Evolutionary conservation across 2,888 invertebrate species (phyloP), one percentile per base, ranked within the genome.

Genomic region (Rhyacophila evoluta): DNA sequence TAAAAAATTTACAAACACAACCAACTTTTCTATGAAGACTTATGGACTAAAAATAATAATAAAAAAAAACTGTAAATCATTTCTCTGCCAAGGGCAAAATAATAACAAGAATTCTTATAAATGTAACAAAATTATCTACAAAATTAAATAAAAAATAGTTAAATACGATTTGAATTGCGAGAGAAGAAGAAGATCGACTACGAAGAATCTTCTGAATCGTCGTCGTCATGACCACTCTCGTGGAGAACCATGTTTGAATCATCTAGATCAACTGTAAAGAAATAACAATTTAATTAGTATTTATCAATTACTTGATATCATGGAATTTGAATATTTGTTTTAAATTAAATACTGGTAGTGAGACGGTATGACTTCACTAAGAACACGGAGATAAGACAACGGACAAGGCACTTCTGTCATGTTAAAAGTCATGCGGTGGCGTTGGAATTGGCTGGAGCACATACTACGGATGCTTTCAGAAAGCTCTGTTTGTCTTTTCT

Each of bases 191-290:
- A 6, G n/a, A 68, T 36, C 25, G 78, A 81, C 78, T 81, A 81
- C 37, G 78, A 75, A 6, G 74, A 36, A 69, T 74, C 72, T 19
- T 81, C 78, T 25, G 36, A 25, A 36, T 79, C 81, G 8, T 81
- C 81, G 1, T 77, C 79, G 3, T 74, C 75, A 28, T 39, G 41
- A 36, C 77, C 69, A n/a, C 55, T 74, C 41, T 76, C 39, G 28
- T 79, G 72, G 27, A 74, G 25, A 6, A 82, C 75, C 19, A 71
- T 28, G 55, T 80, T 78, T 10, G 78, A 15, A 11, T 78, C 77
- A 41, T 79, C 39, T 12, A 79, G 73, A 37, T 82, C 71, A 38
- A 74, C 81, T 82, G 75, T 11, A 75, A 75, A 25, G n/a, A n/a
- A n/a, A n/a, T n/a, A n/a, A n/a, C n/a, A n/a, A n/a, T n/a, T n/a